A percentile compares a stretch with the other conserved stretches of the same genome.
Evolutionary conservation across 2,888 invertebrate species (phyloP).

Genomic region (Ceramica pisi): DNA sequence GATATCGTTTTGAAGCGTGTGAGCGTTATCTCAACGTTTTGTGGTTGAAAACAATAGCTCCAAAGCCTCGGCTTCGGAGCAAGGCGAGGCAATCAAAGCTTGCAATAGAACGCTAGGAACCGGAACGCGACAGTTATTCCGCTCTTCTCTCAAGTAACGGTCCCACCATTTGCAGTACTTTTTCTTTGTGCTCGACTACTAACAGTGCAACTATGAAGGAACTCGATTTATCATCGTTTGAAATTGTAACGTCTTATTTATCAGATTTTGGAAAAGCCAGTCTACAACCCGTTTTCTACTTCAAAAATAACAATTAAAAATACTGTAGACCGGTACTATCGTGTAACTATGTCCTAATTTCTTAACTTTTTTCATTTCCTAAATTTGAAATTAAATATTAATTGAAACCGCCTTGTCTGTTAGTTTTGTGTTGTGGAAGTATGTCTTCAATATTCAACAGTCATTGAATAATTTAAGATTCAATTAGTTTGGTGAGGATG

Average conservation of each 20-base stretch:
- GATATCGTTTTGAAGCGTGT: constrained; percentile 46
- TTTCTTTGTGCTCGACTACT: constrained; percentile 82
- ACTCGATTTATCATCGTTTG: constrained; percentile 48
- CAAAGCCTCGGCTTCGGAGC: constrained; percentile 49
- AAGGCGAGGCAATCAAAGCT: constrained; percentile 70
- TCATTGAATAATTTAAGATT: not conserved
- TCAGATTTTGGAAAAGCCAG: not conserved
- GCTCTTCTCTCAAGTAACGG: constrained; percentile 83
- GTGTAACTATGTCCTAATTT: too few species aligned
- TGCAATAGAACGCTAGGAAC: constrained; percentile 74
- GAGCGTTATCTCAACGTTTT: constrained; percentile 48
- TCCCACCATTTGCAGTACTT: constrained; percentile 82
- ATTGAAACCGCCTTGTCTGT: not conserved
- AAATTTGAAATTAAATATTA: not conserved
- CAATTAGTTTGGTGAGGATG: too few species aligned
- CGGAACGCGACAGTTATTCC: constrained; percentile 86
- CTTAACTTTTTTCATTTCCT: not conserved
- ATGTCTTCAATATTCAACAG: not conserved
- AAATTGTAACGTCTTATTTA: constrained; percentile 1
- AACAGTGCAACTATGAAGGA: constrained; percentile 61
- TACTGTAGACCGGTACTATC: too few species aligned
- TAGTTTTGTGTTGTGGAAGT: not conserved
- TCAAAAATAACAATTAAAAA: too few species aligned
- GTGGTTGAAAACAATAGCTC: constrained; percentile 65
- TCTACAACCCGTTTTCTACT: not conserved